These are phyloP conservation scores for Anticlea derivata DNA, from an alignment of 2,888 invertebrate species.

Conservation along the genomic window DNA sequence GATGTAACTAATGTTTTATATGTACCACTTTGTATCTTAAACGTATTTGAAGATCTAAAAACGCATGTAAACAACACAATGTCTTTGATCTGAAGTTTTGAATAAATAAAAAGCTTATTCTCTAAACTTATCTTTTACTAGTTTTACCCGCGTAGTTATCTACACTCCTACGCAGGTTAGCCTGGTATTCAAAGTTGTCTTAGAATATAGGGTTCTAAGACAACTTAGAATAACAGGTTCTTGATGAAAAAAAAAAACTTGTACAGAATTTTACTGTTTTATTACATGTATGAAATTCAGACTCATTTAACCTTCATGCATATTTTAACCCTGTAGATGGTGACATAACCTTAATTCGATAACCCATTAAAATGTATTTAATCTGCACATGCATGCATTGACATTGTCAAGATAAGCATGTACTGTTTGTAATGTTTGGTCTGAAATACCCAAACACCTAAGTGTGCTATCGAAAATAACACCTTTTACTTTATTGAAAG, in stretches of 20 bases:
- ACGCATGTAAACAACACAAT: conserved; percentile 30
- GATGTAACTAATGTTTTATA: conserved; percentile 26
- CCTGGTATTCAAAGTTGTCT: too few relatives aligned
- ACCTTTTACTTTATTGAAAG: not conserved
- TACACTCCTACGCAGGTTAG: too few relatives aligned
- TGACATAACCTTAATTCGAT: not conserved
- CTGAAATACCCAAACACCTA: not conserved
- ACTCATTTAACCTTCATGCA: conserved; percentile 11
- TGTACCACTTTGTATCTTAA: conserved; percentile 24
- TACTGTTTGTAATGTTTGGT: conserved; percentile 3
- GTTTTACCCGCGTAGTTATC: too few relatives aligned
- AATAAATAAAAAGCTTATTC: conserved; percentile 43
- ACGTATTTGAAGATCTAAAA: conserved; percentile 23
- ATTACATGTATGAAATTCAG: too few relatives aligned
- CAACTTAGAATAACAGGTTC: too few relatives aligned
- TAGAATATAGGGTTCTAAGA: too few relatives aligned
- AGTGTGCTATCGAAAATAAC: not conserved
- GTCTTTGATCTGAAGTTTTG: conserved; percentile 41
- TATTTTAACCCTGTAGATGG: too few relatives aligned
- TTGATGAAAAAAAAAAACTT: too few relatives aligned
- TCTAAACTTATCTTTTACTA: conserved; percentile 19
- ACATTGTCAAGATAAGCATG: not conserved
- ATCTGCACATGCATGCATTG: not conserved
- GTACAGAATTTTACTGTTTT: too few relatives aligned
- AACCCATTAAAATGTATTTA: not conserved